Percentiles rank a stretch among this genome's conserved stretches.
Conservation (phyloP, 2,797 vertebrate genomes). For the Halcyon badia region DNA sequence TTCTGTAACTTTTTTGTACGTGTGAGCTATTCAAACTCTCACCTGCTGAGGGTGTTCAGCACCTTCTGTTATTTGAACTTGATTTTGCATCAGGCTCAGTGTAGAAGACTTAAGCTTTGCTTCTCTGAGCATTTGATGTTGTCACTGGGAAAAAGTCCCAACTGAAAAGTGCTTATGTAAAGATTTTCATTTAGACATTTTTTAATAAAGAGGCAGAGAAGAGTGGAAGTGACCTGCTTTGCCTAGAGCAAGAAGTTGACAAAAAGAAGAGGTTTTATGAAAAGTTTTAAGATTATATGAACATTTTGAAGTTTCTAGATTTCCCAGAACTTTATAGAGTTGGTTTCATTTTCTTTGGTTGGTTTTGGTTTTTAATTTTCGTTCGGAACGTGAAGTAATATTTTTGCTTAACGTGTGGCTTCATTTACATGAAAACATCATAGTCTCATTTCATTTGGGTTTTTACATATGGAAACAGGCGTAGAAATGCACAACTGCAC, state of each 20-base stretch:
- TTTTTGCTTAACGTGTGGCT: not conserved
- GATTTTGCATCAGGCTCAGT: not conserved
- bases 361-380: too few species aligned
- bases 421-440: not conserved
- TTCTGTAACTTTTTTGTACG: too few species aligned
- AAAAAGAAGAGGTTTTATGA: too few species aligned
- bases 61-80: not conserved
- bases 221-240: not conserved
- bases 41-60: not conserved
- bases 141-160: not conserved
- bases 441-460: not conserved
- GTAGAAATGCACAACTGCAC: rapidly evolving
- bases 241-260: not conserved
- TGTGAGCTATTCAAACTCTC: not conserved
- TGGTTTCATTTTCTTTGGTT: too few species aligned
- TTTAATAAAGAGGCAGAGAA: not conserved
- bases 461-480: not conserved
- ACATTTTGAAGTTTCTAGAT: not conserved
- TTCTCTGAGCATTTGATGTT: not conserved
- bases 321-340: not conserved
- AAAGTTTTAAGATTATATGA: too few species aligned
- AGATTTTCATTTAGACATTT: not conserved
- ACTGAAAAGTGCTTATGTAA: not conserved
- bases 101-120: not conserved
- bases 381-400: not conserved